phyloP scores from a whole-genome alignment of 2,113 vertebrate species.

The Aldabrachelys gigantea region DNA sequence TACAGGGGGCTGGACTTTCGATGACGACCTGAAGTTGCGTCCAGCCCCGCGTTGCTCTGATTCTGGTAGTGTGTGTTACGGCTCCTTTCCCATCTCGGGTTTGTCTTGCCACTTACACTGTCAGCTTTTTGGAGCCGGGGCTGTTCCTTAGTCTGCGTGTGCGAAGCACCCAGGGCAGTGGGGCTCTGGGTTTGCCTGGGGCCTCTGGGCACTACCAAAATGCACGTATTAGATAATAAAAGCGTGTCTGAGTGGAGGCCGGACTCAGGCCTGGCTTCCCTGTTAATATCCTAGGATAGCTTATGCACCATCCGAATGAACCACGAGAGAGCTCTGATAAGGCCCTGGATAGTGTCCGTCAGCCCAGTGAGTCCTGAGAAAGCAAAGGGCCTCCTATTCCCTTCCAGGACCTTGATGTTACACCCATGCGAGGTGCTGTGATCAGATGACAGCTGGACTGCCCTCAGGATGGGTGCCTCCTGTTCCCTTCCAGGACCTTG shows the following conservation, averaged over 20 bases:
- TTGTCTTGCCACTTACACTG: not conserved
- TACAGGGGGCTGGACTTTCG: not conserved
- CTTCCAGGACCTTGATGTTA: too few relatives aligned
- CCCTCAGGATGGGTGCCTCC: too few relatives aligned
- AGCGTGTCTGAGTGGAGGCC: not conserved
- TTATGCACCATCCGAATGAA: not conserved
- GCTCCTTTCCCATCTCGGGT: not conserved
- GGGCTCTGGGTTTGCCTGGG: not conserved
- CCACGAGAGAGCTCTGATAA: too few relatives aligned
- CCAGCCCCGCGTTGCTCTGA: not conserved
- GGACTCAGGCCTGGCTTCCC: not conserved
- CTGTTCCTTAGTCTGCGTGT: not conserved
- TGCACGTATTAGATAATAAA: too few relatives aligned
- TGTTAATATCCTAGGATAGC: not conserved
- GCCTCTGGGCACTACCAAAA: not conserved
- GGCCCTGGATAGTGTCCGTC: too few relatives aligned
- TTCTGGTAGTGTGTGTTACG: not conserved
- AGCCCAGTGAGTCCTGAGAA: too few relatives aligned
- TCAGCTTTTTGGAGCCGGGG: too few relatives aligned
- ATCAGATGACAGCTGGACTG: too few relatives aligned
- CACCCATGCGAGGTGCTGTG: too few relatives aligned
- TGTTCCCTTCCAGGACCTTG: not conserved
- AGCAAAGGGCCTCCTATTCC: not conserved
- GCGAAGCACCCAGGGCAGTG: not conserved
- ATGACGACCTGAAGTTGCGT: not conserved